Evolutionary conservation across 2,113 vertebrate species (phyloP), one percentile per base, ranked within the genome.

Genomic region (Eupsittula cactorum): DNA sequence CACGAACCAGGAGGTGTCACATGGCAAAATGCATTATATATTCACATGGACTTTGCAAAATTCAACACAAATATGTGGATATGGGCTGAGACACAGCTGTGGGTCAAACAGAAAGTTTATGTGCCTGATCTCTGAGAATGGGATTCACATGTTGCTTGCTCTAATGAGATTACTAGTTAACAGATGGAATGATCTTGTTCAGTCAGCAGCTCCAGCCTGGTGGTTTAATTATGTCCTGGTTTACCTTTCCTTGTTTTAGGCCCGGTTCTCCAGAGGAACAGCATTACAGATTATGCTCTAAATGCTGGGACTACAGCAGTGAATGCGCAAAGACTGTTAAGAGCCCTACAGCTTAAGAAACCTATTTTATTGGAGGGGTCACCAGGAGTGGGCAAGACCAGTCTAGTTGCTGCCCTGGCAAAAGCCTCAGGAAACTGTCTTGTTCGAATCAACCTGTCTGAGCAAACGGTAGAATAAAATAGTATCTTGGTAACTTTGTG

Each of bases 301-400:
- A 98, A 98, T 75, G 99, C 99, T 3, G 99, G 99, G 68, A 99
- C 99, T 12, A 99, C 99, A 4, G 99, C 99, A 25, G 91, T 99
- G 97, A 99, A 99, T 47, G 98, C 99, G 33, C 99, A 99, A 91
- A 98, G 99, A 70, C 96, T 99, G 16, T 93, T 99, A 74, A 97
- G 99, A 75, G 99, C 99, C 16, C 95, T 99, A 31, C 99, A 99
- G 95, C 98, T 99, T 82, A 98, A 98, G 96, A 99, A 99, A 92
- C 99, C 99, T 1, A 97, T 99, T 95, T 98, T 99, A 42, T 96
- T 99, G 92, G 99, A 99, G 95, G 99, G 99, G 4, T 99, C 99
- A 4, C 99, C 99, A 13, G 99, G 99, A 7, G 99, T 99, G 88
- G 99, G 99, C 63, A 99, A 99, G 96, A 99, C 99, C 39, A 99